These are phyloP conservation scores for Ametastegia equiseti DNA, from an alignment of 2,888 invertebrate species.

Conservation along the genomic window DNA sequence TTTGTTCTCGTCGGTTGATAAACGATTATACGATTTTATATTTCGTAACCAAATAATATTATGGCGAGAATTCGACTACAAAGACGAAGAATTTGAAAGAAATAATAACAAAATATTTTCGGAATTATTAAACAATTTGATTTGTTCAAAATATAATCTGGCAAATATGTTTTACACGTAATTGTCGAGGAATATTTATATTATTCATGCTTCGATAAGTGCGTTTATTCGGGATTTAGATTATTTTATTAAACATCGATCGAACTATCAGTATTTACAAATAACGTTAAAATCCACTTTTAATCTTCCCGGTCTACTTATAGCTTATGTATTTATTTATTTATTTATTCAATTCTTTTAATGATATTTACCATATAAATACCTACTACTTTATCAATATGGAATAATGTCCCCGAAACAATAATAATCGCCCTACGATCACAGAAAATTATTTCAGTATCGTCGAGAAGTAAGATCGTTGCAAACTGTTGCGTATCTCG, in stretches of 20 bases:
- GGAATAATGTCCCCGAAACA: not conserved
- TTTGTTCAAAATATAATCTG: too few relatives aligned
- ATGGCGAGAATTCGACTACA: not conserved
- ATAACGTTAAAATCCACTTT: not conserved
- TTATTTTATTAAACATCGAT: conserved; percentile 17
- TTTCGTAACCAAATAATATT: not conserved
- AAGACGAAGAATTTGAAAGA: not conserved
- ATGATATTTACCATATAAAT: conserved; percentile 15
- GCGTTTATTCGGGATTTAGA: not conserved
- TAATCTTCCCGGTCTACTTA: not conserved
- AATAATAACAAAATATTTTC: not conserved
- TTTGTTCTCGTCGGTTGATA: not conserved
- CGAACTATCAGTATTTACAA: conserved; percentile 12
- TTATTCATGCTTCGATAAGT: not conserved
- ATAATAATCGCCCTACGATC: not conserved
- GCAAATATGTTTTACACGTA: too few relatives aligned
- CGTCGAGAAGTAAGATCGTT: not conserved
- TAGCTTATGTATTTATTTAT: not conserved
- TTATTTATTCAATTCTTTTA: not conserved
- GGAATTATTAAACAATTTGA: not conserved
- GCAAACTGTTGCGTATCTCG: too few relatives aligned
- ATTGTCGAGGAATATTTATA: not conserved
- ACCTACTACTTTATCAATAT: not conserved
- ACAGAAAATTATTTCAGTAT: not conserved
- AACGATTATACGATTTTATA: not conserved